Evolutionary conservation across 1,140 invertebrate species (phyloP), one percentile per base, ranked within the genome.

Genomic region (Colletes latitarsis): DNA sequence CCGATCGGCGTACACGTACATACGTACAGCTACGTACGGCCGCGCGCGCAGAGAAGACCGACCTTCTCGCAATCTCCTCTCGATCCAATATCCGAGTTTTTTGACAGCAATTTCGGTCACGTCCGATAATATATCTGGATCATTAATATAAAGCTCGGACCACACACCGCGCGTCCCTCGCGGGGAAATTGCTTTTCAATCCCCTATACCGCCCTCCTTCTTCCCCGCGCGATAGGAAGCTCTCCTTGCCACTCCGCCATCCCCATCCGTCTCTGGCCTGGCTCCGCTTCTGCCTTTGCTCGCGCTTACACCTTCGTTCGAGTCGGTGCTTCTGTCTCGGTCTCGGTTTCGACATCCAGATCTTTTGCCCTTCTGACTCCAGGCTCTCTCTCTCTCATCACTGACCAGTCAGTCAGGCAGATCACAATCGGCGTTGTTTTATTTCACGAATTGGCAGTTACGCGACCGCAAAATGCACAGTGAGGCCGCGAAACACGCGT

Each of bases 21-120:
- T 64, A 62, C n/a, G 15, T n/a, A 30, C 30, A 30, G 30, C 30
- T 30, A 30, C 30, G 30, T 57, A 52, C 17, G 21, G 30, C 55
- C 49, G 43, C 64, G 77, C 70, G 15, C 63, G 46, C 69, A 58
- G 71, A 72, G 69, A 82, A 74, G 76, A 77, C 67, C 85, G 88
- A 85, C 82, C 92, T 91, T 93, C 91, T 92, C 91, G 89, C 91
- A 93, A 93, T 93, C 91, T 91, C 91, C 89, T 89, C 93, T 93
- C 92, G 91, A 93, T 93, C 92, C 92, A 93, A 93, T 93, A 93
- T 93, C 93, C 93, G 93, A 93, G 90, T 93, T 93, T 93, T 93
- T 93, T 93, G 93, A 93, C 93, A 93, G 93, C 93, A 93, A 93
- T 93, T 93, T 93, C 92, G 93, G 93, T 93, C 93, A 93, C 93